Conservation (phyloP, 2,888 invertebrate species). For the Dysmachus trigonus region DNA sequence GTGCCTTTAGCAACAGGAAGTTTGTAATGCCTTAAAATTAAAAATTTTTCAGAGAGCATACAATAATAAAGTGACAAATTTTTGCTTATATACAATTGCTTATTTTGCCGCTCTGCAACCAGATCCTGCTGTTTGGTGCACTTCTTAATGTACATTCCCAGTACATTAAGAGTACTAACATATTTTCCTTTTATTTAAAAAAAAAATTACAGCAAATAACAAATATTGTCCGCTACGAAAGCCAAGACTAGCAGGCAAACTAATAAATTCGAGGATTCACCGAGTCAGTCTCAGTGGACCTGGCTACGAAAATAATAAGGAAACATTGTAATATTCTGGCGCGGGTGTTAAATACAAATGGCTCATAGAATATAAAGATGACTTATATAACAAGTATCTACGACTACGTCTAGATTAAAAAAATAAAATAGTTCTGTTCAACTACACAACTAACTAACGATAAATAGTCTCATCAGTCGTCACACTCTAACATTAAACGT, state of each 20-base stretch:
- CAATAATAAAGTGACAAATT: background rate
- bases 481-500: slow-evolving; percentile 43
- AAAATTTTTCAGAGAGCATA: background rate
- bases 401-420: slow-evolving; percentile 41
- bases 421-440: slow-evolving; percentile 48
- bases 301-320: background rate
- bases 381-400: slow-evolving; percentile 34
- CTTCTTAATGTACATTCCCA: background rate
- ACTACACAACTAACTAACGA: slow-evolving; percentile 47
- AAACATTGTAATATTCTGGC: background rate
- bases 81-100: background rate
- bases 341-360: slow-evolving; percentile 7
- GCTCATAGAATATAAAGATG: slow-evolving; percentile 35
- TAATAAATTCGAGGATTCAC: background rate
- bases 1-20: background rate
- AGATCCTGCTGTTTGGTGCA: background rate
- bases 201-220: background rate
- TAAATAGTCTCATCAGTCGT: slow-evolving; percentile 45
- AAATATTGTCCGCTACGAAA: background rate
- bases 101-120: background rate
- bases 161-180: background rate
- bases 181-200: background rate
- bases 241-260: background rate
- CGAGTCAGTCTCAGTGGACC: background rate
- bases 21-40: background rate